These are phyloP conservation scores for Takifugu flavidus DNA, from an alignment of 2,113 vertebrate species.

Conservation along the genomic window DNA sequence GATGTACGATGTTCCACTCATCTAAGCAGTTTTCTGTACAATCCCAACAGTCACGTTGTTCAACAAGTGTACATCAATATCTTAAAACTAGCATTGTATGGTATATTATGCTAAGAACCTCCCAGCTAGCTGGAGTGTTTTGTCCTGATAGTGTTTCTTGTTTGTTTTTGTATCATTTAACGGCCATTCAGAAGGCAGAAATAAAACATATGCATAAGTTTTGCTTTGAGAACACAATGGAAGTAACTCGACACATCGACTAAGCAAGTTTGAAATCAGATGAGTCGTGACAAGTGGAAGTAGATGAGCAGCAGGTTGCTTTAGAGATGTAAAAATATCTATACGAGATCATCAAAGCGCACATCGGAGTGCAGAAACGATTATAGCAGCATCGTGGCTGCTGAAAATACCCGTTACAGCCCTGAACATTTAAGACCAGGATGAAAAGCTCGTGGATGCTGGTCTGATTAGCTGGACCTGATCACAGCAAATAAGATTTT, in stretches of 20 bases:
- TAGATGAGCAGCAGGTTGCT: too few species aligned
- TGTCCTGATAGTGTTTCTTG: neutral
- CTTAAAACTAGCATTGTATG: slow-evolving; percentile 17
- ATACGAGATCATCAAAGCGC: too few species aligned
- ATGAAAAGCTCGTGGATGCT: too few species aligned
- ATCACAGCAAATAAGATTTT: too few species aligned
- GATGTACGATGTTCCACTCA: slow-evolving; percentile 70
- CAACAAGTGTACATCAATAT: neutral
- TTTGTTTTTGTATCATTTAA: neutral
- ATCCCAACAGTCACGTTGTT: slow-evolving; percentile 31
- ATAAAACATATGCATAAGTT: slow-evolving; percentile 2
- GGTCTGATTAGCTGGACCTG: too few species aligned
- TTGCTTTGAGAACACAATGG: neutral
- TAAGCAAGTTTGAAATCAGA: too few species aligned
- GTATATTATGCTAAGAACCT: slow-evolving; percentile 7
- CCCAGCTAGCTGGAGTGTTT: neutral
- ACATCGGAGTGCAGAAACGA: too few species aligned
- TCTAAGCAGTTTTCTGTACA: slow-evolving; percentile 64
- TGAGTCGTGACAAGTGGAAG: slow-evolving; percentile 1
- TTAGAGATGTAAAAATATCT: too few species aligned
- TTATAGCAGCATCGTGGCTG: too few species aligned
- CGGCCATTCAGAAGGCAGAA: neutral
- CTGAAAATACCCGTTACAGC: too few species aligned
- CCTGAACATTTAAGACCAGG: too few species aligned
- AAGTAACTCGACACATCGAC: neutral